Evolutionary conservation across 2,113 vertebrate species (phyloP), one percentile per base, ranked within the genome.

Genomic region (Capreolus pygargus): DNA sequence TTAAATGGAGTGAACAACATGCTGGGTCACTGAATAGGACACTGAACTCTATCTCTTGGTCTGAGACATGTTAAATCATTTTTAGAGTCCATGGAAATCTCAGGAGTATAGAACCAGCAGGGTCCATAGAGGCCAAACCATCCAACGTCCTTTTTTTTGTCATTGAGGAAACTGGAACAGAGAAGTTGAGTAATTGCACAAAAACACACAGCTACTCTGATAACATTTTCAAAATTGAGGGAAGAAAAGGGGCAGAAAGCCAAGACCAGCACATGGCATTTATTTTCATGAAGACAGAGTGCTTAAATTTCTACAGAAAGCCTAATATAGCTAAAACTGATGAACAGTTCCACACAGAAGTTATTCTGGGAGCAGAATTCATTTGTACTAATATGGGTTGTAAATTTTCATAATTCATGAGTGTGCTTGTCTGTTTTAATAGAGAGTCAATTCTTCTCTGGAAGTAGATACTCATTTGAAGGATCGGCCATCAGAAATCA

Each of bases 391-490:
- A 61, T 82, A 12, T 30, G 58, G 81, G 50, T 58, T 90, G 6
- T 94, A 84, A 64, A 55, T 52, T 88, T 87, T 81, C 76, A 52
- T 70, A 54, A 92, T 87, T 91, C 58, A 86, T 55, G 50, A 96
- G 61, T 67, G 1, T 28, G 36, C 94, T 79, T 93, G 25, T 98
- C 91, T 96, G 17, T 97, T 91, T 98, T 91, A 86, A 86, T 94
- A 98, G 98, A 96, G 86, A 97, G 97, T 97, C 87, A 95, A 60
- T 86, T 98, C 97, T 92, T 97, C 98, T 79, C 39, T 89, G 86
- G 94, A 95, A 89, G 47, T 61, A 61, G 91, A 92, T 61, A 23
- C 14, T 52, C 92, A 33, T 61, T 50, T 89, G 91, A 82, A 95
- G 78, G 89, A 97, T 84, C 17, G 0, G 30, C 86, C 43, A 0